phyloP scores from a whole-genome alignment of 1,140 invertebrate genomes.

The Cephus cinctus region DNA sequence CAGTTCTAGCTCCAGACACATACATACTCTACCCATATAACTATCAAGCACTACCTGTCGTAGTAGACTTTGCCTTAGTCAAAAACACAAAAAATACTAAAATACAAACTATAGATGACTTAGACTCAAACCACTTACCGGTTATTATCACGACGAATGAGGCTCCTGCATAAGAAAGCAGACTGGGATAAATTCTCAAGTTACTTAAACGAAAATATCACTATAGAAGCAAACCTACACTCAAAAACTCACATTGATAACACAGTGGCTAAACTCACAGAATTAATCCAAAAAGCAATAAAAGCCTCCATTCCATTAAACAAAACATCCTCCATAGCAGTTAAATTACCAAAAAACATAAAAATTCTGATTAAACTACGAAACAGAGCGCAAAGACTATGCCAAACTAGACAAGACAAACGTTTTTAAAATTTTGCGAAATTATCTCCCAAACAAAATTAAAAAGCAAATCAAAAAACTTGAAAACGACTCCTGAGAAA shows the following conservation, averaged over 20 bases:
- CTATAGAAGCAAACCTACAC: too few relatives aligned
- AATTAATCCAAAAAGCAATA: slow-evolving; percentile 1
- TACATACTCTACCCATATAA: slow-evolving; percentile 1
- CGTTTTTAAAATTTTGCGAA: too few relatives aligned
- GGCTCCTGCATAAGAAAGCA: slow-evolving; percentile 3
- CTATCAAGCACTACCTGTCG: neutral
- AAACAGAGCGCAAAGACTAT: slow-evolving; percentile 3
- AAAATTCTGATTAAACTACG: slow-evolving; percentile 1
- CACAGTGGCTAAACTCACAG: neutral
- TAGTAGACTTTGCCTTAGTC: slow-evolving; percentile 7
- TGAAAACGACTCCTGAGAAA: neutral
- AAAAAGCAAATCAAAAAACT: neutral
- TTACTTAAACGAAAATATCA: too few relatives aligned
- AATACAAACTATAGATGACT: slow-evolving; percentile 1
- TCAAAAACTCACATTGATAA: neutral
- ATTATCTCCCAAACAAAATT: neutral
- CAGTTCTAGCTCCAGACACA: slow-evolving; percentile 1
- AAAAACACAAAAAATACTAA: neutral
- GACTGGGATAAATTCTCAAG: too few relatives aligned
- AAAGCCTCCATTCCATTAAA: slow-evolving; percentile 1
- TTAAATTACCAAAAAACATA: neutral
- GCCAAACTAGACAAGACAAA: neutral
- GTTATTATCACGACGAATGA: neutral
- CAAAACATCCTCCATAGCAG: neutral
- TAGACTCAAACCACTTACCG: slow-evolving; percentile 10